Base-by-base conservation (phyloP, 2,113 vertebrate genomes). In the Pelecanus crispus region DNA sequence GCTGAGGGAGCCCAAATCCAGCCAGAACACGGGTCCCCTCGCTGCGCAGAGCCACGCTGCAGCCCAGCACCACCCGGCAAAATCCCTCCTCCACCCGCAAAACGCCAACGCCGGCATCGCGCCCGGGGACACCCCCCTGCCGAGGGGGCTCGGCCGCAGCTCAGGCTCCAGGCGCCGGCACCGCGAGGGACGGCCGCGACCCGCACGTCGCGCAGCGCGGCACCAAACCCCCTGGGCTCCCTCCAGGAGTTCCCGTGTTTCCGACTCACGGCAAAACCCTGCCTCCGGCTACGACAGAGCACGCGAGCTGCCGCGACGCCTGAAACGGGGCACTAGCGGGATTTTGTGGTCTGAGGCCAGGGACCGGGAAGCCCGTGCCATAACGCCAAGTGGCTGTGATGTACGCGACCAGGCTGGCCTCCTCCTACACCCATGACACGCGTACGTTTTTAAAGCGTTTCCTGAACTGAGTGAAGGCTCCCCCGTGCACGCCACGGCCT, bases 401-500 rank as follows among this genome's bases (percentile, higher is more conserved):
- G 28, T 5, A 7, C 1, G 5, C 56, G 20, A 3, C 34, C 65
- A 16, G 36, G 40, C 19, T 4, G 38, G 17, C 40, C 22, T 49
- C 10, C 50, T 38, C 49, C 89, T 12, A 10, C 36, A 8, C 13
- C 24, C 47, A 4, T 1, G 49, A 3, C 47, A 34, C 38, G 34
- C 16, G 17, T 16, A 2, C 2, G 29, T 4, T 62, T 49, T 5
- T 16, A 11, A 65, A 40, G 31, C 1, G 4, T 6, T 32, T 13
- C 40, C 61, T 28, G 45, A 31, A 21, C 2, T 0, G 45, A 6
- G 19, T 0, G 20, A 52, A 45, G 45, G 53, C 55, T 36, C 26
- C 40, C 34, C 19, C 22, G 1, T 1, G 9, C 75, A 11, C 3
- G 0, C 38, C 75, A 13, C 0, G 0, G 45, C 45, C 74, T 18